These are phyloP conservation scores for Scelioninae gen. 1 DNA, from an alignment of 2,888 invertebrate species.

Conservation along the genomic window DNA sequence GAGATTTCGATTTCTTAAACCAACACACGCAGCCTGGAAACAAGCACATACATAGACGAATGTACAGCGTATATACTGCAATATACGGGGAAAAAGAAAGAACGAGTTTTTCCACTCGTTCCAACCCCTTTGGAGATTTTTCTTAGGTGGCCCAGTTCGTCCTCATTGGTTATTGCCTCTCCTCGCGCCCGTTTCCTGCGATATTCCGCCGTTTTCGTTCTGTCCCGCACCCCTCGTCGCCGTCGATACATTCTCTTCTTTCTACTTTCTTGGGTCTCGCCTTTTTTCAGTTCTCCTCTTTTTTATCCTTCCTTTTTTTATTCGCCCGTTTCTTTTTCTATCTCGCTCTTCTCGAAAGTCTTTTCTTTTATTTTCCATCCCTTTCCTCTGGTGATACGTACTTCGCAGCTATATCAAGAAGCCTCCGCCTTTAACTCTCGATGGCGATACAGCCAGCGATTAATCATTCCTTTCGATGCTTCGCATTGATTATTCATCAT, in stretches of 20 bases:
- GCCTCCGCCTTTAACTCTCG: conserved; percentile 18
- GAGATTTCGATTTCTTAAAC: conserved; percentile 72
- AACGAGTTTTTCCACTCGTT: conserved; percentile 74
- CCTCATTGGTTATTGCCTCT: conserved; percentile 80
- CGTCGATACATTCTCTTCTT: conserved; percentile 60
- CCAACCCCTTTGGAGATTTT: conserved; percentile 77
- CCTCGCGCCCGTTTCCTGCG: conserved; percentile 71
- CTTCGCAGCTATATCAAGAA: conserved; percentile 2
- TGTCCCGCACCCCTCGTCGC: conserved; percentile 49
- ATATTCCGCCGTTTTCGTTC: conserved; percentile 65
- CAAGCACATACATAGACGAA: conserved; percentile 64
- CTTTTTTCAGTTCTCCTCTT: conserved; percentile 38
- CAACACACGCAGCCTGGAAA: conserved; percentile 51
- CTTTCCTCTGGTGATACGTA: conserved; percentile 3
- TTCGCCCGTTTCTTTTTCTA: neutral
- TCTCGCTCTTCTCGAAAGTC: neutral
- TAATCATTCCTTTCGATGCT: conserved; percentile 11
- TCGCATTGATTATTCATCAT: conserved; percentile 2
- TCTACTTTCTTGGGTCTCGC: conserved; percentile 50
- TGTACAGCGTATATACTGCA: conserved; percentile 52
- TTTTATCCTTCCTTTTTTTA: conserved; percentile 22
- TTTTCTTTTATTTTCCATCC: neutral
- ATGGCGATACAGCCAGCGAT: conserved; percentile 1
- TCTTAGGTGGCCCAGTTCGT: conserved; percentile 81
- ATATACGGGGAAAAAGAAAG: conserved; percentile 66